Conservation (phyloP, 2,113 vertebrate species). For the Chlorodrepanis virens region DNA sequence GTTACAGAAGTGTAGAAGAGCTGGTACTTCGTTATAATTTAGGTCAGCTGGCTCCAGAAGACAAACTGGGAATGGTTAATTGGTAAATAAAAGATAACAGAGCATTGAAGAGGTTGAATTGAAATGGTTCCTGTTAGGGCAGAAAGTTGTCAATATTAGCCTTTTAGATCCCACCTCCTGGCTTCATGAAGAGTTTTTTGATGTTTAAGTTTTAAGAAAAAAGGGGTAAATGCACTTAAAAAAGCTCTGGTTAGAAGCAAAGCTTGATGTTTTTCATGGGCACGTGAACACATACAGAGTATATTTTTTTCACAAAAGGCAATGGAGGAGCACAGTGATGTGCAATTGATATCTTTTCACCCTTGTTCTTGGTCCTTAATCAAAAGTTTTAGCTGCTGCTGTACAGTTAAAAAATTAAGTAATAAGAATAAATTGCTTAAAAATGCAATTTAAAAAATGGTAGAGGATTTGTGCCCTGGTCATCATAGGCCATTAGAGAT, state of each 20-base stretch:
- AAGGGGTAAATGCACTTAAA: not conserved
- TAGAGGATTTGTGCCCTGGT: not conserved
- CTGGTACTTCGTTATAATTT: not conserved
- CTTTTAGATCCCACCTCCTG: not conserved
- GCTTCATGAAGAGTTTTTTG: not conserved
- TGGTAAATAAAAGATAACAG: not conserved
- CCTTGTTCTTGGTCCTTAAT: not conserved
- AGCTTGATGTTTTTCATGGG: not conserved
- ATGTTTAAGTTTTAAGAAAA: not conserved
- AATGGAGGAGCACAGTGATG: not conserved
- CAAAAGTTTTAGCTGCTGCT: not conserved
- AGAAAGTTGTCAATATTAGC: not conserved
- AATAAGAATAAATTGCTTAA: not conserved
- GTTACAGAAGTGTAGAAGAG: not conserved
- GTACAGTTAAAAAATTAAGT: not conserved
- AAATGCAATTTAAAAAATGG: not conserved
- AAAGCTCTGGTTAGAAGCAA: not conserved
- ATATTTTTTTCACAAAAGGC: not conserved
- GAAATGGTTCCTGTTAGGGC: not conserved
- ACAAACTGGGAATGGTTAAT: not conserved
- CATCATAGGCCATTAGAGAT: not conserved
- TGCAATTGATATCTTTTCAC: not conserved
- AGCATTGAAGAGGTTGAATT: not conserved
- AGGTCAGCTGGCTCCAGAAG: not conserved
- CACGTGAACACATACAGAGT: rapidly evolving